Evolutionary conservation across 2,113 vertebrate species (phyloP).

Genomic region (Neoarius graeffei): DNA sequence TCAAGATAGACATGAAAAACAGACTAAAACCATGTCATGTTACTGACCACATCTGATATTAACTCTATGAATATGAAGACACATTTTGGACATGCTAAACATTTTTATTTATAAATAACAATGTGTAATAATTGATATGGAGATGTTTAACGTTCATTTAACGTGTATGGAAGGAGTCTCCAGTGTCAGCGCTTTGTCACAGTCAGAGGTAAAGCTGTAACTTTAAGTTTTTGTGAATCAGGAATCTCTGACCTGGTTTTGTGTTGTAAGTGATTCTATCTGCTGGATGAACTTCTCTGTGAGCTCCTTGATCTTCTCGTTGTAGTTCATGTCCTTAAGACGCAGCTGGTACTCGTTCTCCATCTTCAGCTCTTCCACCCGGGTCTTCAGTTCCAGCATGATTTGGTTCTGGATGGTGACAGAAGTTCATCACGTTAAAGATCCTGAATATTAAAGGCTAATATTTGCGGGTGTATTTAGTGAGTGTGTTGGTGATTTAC

Average conservation of each 20-base stretch:
- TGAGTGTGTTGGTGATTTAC: neutral
- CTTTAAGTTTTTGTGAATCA: neutral
- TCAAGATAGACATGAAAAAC: neutral
- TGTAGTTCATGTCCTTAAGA: conserved; percentile 87
- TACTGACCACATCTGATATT: no score
- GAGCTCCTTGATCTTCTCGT: conserved; percentile 85
- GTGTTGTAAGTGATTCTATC: conserved; percentile 78
- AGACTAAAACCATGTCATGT: no score
- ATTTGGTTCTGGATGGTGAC: conserved; percentile 74
- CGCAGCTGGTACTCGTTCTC: conserved; percentile 88
- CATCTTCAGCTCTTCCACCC: conserved; percentile 85
- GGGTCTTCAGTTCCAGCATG: conserved; percentile 83
- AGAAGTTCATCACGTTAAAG: neutral
- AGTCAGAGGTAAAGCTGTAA: neutral
- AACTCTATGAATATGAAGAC: no score
- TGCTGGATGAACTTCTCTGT: conserved; percentile 83
- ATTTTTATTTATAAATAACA: no score
- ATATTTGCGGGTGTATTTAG: neutral
- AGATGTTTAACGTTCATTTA: no score
- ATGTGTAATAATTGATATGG: no score
- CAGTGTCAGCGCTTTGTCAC: no score
- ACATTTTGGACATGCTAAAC: no score
- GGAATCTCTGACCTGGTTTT: conserved; percentile 78
- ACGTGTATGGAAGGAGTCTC: no score
- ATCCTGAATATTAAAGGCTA: neutral